phyloP scores from a whole-genome alignment of 1,140 invertebrate genomes.

The Cherax destructor region DNA sequence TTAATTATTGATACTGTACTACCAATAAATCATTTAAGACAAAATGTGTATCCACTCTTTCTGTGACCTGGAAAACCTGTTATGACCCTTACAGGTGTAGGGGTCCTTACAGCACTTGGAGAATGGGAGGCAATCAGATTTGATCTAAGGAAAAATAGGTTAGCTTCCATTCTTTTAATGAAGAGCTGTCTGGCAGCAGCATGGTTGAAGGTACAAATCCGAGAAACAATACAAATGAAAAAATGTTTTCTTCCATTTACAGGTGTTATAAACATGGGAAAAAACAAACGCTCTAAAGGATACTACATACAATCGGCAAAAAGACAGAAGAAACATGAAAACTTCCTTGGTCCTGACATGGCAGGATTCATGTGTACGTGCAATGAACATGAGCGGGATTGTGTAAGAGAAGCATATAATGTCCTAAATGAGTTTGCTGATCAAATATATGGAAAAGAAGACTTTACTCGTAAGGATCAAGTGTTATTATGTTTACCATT shows the following conservation, averaged over 20 bases:
- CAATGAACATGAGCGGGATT: slow-evolving; percentile 41
- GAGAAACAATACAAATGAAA: too few species aligned
- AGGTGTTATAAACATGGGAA: slow-evolving; percentile 28
- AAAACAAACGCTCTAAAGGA: slow-evolving; percentile 25
- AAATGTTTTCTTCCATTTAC: background rate
- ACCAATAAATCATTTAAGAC: too few species aligned
- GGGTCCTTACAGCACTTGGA: background rate
- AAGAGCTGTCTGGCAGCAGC: background rate
- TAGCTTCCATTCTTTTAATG: background rate
- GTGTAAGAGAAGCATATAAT: slow-evolving; percentile 45
- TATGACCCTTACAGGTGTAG: background rate
- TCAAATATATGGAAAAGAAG: slow-evolving; percentile 44
- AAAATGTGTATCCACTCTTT: too few species aligned
- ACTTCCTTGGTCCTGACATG: slow-evolving; percentile 19
- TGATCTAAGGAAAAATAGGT: too few species aligned
- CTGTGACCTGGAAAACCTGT: too few species aligned
- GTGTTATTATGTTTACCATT: too few species aligned
- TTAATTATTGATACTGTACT: too few species aligned
- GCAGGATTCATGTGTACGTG: slow-evolving; percentile 43
- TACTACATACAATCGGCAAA: slow-evolving; percentile 46
- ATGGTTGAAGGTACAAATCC: too few species aligned
- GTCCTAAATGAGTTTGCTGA: slow-evolving; percentile 45
- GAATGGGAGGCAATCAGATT: too few species aligned
- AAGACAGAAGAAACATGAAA: slow-evolving; percentile 32
- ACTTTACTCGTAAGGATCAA: slow-evolving; percentile 11